Base-by-base conservation (phyloP, 1,140 invertebrate genomes). In the Ectropis grisescens region DNA sequence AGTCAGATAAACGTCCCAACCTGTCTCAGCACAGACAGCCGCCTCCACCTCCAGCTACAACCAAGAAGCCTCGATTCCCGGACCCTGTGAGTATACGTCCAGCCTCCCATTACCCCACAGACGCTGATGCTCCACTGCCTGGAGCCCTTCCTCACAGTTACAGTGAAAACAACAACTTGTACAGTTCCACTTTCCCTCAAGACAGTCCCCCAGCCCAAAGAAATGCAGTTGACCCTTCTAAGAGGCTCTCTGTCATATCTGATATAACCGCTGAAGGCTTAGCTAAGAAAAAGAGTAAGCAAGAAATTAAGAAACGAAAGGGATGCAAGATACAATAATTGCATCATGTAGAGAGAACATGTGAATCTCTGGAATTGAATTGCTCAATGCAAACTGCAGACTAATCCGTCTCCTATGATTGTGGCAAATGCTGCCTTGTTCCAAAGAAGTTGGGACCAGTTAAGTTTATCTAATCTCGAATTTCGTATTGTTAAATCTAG, bases 11-110 rank as follows among this genome's bases (percentile, higher is more conserved):
- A 13, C 37, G 44, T 2, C 47, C 40, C 4, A 39, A 29, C 8
- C 53, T 58, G 11, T 29, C 66, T 8, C 68, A 76, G 34, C 68
- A 80, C 25, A 52, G 75, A 36, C 70, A 74, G 30, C 75, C 75
- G 6, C 76, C 76, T 1, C 70, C 64, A 4, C 72, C 66, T 10
- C 76, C 76, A 11, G 47, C 61, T 1, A 48, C 61, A 11, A 55
- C 59, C 2, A 81, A 81, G 25, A 81, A 81, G 25, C 76, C 76
- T 11, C 50, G 76, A n/a, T 81, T 81, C 36, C 76, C 76, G 3
- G 76, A 78, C 26, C 76, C 76, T 1, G 43, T 78, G 2, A 76
- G 71, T 33, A 81, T 81, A 12, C 56, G 76, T 29, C 76, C 76
- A 4, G 76, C 76, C 9, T 81, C 76, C 13, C 72, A 78, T 34